phyloP scores from a whole-genome alignment of 35 echinoderm and acorn worm species.

The Apostichopus japonicus region DNA sequence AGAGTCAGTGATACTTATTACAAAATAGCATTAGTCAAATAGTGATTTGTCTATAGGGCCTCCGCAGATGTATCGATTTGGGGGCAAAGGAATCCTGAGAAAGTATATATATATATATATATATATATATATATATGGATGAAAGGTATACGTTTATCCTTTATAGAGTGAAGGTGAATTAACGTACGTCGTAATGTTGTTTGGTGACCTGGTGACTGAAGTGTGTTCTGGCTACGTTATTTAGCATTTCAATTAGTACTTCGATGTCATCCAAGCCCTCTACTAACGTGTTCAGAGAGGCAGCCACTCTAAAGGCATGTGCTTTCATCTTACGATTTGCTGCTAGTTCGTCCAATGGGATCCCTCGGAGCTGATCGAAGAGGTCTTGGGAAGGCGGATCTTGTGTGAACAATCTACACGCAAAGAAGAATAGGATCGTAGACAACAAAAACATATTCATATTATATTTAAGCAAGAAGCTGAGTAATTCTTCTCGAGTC shows the following conservation, averaged over 20 bases:
- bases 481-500: too few relatives aligned
- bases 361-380: conserved; percentile 43
- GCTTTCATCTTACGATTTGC: conserved; percentile 47
- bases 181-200: conserved; percentile 39
- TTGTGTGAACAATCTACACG: conserved; percentile 16
- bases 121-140: too few relatives aligned
- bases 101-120: too few relatives aligned
- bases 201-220: not conserved
- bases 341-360: conserved; percentile 4
- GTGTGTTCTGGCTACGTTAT: conserved; percentile 44
- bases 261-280: conserved; percentile 52
- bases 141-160: too few relatives aligned
- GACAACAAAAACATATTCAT: not conserved
- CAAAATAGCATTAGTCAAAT: too few relatives aligned
- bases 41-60: too few relatives aligned
- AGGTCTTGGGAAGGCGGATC: not conserved
- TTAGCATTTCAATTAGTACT: conserved; percentile 41
- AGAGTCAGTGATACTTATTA: too few relatives aligned
- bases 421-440: not conserved
- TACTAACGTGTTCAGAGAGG: conserved; percentile 56
- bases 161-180: too few relatives aligned
- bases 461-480: too few relatives aligned
- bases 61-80: too few relatives aligned
- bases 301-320: conserved; percentile 47
- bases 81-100: too few relatives aligned